A percentile compares a stretch with the other conserved stretches of the same genome.
Conservation (phyloP, 2,797 vertebrate species). For the Thripadectes ignobilis region DNA sequence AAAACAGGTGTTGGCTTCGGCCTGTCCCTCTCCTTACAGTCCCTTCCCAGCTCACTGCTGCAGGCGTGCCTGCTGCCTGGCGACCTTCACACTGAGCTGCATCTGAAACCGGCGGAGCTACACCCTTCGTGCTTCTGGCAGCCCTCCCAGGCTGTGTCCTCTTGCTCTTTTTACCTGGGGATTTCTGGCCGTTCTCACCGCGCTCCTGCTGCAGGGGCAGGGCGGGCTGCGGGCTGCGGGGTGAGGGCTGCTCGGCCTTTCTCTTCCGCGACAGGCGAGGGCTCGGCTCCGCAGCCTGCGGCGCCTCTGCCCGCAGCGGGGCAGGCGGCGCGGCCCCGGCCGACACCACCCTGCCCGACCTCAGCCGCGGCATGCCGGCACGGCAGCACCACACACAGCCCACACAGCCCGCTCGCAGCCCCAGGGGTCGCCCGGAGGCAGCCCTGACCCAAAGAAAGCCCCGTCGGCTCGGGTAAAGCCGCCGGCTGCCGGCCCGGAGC, state of each 20-base stretch:
- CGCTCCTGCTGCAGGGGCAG: not conserved
- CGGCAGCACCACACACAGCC: no score
- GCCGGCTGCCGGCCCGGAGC: not conserved
- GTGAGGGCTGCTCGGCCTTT: not conserved
- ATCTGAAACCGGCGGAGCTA: not conserved
- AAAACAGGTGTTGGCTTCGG: not conserved
- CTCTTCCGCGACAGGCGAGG: not conserved
- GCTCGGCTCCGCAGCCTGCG: no score
- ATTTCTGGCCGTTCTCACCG: not conserved
- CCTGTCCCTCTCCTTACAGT: not conserved
- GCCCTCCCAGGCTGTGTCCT: no score
- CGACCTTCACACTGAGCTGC: not conserved
- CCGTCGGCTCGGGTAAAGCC: not conserved
- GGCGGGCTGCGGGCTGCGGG: not conserved
- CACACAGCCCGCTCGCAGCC: not conserved
- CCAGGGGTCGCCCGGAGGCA: rapidly evolving
- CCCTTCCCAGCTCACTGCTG: not conserved
- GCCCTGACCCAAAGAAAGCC: not conserved
- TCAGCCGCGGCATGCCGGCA: not conserved
- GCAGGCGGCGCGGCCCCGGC: no score
- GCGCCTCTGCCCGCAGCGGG: not conserved
- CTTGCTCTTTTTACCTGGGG: not conserved
- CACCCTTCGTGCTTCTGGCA: not conserved
- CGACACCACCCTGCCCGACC: not conserved
- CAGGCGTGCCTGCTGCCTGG: not conserved